Base-by-base conservation (phyloP, 2,113 vertebrate genomes). In the Litocranius walleri region DNA sequence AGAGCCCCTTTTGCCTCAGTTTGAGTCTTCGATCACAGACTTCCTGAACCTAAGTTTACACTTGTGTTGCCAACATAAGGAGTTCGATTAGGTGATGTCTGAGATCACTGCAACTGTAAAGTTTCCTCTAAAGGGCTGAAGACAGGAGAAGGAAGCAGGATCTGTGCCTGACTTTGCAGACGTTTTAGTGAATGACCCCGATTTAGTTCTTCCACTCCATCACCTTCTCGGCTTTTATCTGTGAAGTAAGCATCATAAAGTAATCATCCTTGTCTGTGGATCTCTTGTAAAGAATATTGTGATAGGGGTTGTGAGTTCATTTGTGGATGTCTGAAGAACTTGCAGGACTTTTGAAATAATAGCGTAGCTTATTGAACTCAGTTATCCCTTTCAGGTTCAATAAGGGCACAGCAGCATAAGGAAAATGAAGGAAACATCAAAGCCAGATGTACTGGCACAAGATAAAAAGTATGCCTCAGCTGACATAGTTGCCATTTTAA, bases 401-500 rank as follows among this genome's bases (percentile, higher is more conserved):
- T 84, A 71, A 19, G 45, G 95, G 36, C 61, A 33, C 48, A 74
- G 93, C 91, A 91, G 91, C 93, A 71, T 95, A 83, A 93, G 85
- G 88, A 88, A 97, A 95, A 97, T 21, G 67, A 96, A 96, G 85
- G 81, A 97, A 91, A 94, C 91, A 78, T 97, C 67, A 81, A 83
- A 96, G 82, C 64, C 93, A 97, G 95, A 97, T 95, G 93, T 93
- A 94, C 93, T 98, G 95, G 94, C 96, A 96, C 91, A 67, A 59
- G 81, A 97, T 95, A 62, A 94, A 97, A 97, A 98, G 74, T 87
- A 59, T 87, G 52, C 64, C 91, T 97, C 95, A 92, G 94, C 95
- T 97, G 94, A 97, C 97, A 97, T 36, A 90, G 74, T 97, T 98
- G 95, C 96, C 93, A 80, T 98, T 97, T 97, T 97, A 97, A 95